A percentile compares a stretch with the other conserved stretches of the same genome.
phyloP scores from a whole-genome alignment of 1,140 invertebrate species.

The Heterodera carotae region DNA sequence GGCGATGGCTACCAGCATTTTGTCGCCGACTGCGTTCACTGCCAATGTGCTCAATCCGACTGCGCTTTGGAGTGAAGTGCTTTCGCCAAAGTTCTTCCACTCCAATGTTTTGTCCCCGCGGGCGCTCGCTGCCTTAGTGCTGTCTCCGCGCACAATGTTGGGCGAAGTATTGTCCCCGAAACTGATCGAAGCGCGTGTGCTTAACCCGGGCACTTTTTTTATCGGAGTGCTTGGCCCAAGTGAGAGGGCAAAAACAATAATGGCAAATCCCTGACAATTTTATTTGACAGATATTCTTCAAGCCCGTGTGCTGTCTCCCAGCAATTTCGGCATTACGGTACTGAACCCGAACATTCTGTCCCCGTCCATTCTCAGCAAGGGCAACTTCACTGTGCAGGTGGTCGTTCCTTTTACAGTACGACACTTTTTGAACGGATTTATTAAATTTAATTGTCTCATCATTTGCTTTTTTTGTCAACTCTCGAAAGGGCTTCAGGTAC shows the following conservation, averaged over 20 bases:
- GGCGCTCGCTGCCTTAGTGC: constrained; percentile 35
- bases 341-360: constrained; percentile 42
- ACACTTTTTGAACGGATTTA: too few relatives aligned
- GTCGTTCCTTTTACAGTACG: neutral
- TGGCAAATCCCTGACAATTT: neutral
- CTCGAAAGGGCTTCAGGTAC: constrained; percentile 16
- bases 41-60: constrained; percentile 35
- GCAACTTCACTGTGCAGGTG: constrained; percentile 44
- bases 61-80: constrained; percentile 34
- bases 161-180: constrained; percentile 41
- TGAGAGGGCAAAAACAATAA: too few relatives aligned
- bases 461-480: neutral
- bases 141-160: constrained; percentile 39
- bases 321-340: constrained; percentile 35
- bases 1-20: constrained; percentile 28
- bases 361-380: constrained; percentile 40
- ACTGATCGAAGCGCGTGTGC: constrained; percentile 34
- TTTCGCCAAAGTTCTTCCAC: constrained; percentile 42
- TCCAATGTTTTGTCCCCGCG: constrained; percentile 36
- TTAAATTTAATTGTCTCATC: neutral
- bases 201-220: constrained; percentile 39
- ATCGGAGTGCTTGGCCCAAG: constrained; percentile 35
- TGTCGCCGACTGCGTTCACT: constrained; percentile 39
- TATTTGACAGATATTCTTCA: constrained; percentile 28
- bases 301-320: constrained; percentile 33